Evolutionary conservation across 2,113 vertebrate genomes (phyloP).

Genomic region (Macquaria ambigua): DNA sequence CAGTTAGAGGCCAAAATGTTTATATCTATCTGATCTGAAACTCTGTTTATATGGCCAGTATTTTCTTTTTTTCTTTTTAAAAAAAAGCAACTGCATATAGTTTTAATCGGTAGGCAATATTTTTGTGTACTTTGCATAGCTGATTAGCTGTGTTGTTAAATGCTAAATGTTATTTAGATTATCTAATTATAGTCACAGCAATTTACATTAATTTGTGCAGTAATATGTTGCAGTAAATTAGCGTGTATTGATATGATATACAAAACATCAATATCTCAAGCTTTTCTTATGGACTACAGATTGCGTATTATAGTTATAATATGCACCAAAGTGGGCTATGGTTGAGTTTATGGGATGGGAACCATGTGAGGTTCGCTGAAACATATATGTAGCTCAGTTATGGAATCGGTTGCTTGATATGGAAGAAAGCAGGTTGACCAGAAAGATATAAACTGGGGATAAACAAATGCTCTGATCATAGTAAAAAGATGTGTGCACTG

Average conservation of each 20-base stretch:
- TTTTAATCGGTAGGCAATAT: not conserved
- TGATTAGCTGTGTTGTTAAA: constrained; percentile 26
- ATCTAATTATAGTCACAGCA: constrained; percentile 11
- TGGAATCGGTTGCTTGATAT: not conserved
- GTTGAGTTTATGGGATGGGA: not conserved
- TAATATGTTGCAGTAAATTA: constrained; percentile 5
- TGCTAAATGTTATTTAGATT: constrained; percentile 4
- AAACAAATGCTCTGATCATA: not conserved
- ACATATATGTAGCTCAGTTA: not conserved
- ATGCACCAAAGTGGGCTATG: not conserved
- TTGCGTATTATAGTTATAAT: not conserved
- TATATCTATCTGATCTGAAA: not conserved
- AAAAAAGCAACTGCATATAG: not conserved
- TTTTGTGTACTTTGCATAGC: not conserved
- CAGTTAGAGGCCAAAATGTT: not conserved
- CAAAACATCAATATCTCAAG: not conserved
- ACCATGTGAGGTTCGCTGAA: not conserved
- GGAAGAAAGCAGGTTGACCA: not conserved
- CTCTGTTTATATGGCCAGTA: not conserved
- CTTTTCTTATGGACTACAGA: not conserved
- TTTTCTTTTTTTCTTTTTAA: not conserved
- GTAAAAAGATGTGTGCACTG: too few species aligned
- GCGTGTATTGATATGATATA: constrained; percentile 4
- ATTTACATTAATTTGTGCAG: not conserved
- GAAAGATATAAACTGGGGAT: not conserved